phyloP scores from a whole-genome alignment of 2,888 invertebrate genomes.

The Diploptera punctata region DNA sequence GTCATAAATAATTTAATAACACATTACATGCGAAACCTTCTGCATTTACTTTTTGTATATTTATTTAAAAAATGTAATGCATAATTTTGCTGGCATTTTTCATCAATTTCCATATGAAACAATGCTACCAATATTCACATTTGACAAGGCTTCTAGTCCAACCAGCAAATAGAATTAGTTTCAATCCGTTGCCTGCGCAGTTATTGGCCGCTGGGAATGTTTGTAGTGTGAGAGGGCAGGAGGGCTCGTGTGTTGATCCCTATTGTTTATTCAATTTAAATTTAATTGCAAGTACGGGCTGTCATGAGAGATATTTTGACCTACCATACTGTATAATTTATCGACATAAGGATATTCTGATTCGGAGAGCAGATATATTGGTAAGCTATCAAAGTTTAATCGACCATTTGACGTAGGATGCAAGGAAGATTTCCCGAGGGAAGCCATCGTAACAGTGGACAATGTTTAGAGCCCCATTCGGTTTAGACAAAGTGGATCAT shows the following conservation, averaged over 20 bases:
- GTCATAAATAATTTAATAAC: neutral
- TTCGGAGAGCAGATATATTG: too few relatives aligned
- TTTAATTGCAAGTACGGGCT: constrained; percentile 26
- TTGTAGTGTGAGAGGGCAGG: neutral
- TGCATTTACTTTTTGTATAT: too few relatives aligned
- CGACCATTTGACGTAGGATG: too few relatives aligned
- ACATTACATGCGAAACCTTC: neutral
- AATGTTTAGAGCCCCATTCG: too few relatives aligned
- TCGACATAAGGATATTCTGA: too few relatives aligned
- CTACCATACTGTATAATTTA: neutral
- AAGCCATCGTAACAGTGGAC: too few relatives aligned
- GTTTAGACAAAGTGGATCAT: too few relatives aligned
- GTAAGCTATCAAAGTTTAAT: too few relatives aligned
- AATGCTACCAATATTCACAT: neutral
- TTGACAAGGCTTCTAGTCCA: neutral
- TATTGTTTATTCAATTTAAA: constrained; percentile 30
- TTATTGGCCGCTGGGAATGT: neutral
- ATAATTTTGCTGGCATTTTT: constrained; percentile 4
- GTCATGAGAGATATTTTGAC: neutral
- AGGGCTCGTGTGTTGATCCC: constrained; percentile 3
- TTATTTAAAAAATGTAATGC: too few relatives aligned
- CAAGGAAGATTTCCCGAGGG: too few relatives aligned
- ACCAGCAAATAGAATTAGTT: constrained; percentile 4
- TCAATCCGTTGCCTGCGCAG: neutral
- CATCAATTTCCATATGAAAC: neutral